These are phyloP conservation scores for Heliconius melpomene DNA, from an alignment of 1,140 invertebrate genomes.

Conservation along the genomic window DNA sequence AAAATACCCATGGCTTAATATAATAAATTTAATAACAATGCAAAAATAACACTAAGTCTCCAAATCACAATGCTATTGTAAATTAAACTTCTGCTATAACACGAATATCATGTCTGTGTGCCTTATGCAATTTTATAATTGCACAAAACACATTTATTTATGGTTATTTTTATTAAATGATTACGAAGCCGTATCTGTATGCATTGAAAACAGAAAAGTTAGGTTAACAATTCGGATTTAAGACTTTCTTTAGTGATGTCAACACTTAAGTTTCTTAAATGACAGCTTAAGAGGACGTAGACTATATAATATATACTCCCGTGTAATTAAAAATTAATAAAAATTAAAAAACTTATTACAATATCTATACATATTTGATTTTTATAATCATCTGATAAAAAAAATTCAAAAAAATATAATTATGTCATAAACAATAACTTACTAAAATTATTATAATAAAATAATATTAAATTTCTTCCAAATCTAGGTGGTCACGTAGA, in stretches of 20 bases:
- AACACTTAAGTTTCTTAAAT: conserved; percentile 28
- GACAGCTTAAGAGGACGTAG: neutral
- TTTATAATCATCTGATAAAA: too few relatives aligned
- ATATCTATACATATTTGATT: neutral
- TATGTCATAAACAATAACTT: neutral
- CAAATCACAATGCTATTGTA: conserved; percentile 14
- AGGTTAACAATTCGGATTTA: conserved; percentile 30
- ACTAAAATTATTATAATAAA: neutral
- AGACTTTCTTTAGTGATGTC: conserved; percentile 35
- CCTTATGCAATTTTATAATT: conserved; percentile 11
- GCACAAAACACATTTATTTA: conserved; percentile 20
- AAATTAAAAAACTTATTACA: too few relatives aligned
- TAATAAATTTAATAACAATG: conserved; percentile 19
- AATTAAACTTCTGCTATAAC: conserved; percentile 27
- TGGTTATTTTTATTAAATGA: conserved; percentile 12
- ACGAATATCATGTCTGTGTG: conserved; percentile 40
- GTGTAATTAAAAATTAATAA: too few relatives aligned
- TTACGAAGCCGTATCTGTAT: conserved; percentile 5
- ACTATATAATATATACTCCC: neutral
- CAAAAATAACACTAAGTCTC: conserved; percentile 23
- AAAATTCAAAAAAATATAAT: neutral
- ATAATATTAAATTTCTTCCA: neutral
- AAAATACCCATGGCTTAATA: conserved; percentile 93
- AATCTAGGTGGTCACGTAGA: neutral
- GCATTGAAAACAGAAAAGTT: conserved; percentile 23